Base-by-base conservation (phyloP, 1,140 invertebrate genomes). In the Caenorhabditis tropicalis region DNA sequence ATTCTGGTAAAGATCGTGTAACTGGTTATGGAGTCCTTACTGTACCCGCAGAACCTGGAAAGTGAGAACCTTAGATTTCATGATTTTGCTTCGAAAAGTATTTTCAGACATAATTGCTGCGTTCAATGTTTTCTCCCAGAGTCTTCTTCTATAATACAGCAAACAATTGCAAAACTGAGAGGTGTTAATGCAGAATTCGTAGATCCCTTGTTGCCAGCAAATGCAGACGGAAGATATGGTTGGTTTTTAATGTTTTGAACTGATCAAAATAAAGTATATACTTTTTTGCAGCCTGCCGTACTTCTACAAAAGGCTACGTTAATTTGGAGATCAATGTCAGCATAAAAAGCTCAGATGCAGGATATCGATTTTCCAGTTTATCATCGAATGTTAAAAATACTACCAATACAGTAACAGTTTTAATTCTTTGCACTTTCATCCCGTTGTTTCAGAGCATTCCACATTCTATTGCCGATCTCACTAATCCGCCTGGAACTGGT, bases 41-140 rank as follows among this genome's bases (percentile, higher is more conserved):
- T 10, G 10, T 74, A 43, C 65, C 65, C 4, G 24, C 65, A 9
- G 65, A 74, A n/a, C 65, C 65, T 3, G 65, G 65, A 74, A 43
- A 74, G 65, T 74, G 65, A 74, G 65, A n/a, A n/a, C n/a, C n/a
- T n/a, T n/a, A n/a, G n/a, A n/a, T 70, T 74, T 43, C n/a, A 27
- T 24, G 7, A 10, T 27, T 56, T 56, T 56, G 9, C 21, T 9
- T 10, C 9, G 6, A 9, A 27, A 5, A 24, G 2, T 56, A 21
- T 0, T 29, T 74, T 74, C 36, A 74, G 65, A 24, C 65, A 74
- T 15, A 31, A 27, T 43, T 27, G 21, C 9, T 36, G 65, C 6
- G 65, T 74, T 21, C 36, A 74, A 9, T 74, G 65, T 74, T 74
- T 74, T 15, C 36, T 74, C 2, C 65, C 65, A 4, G 65, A 74